Base-by-base conservation (phyloP, 2,888 invertebrate genomes). In the Tenodera sinensis region DNA sequence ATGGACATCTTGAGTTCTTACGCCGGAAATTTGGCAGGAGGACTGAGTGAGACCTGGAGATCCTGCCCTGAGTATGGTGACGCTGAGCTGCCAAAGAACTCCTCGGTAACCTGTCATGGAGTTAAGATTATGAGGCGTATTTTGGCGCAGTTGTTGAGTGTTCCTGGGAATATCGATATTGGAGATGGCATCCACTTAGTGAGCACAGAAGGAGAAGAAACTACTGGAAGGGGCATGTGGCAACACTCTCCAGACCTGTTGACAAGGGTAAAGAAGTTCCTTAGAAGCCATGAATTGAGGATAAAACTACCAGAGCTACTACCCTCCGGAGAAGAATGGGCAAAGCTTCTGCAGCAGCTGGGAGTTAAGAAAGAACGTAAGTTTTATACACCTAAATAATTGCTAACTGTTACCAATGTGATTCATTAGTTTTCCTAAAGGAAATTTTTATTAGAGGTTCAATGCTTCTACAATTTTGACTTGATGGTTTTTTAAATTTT, bases 251-350 rank as follows among this genome's bases (percentile, higher is more conserved):
- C 28, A 4, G 94, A 95, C 0, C 92, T 95, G 0, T 91, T 96
- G 89, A 95, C 94, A 12, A 93, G 95, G 15, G 93, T 97, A 91
- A 95, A 96, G 27, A 95, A 95, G 91, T 97, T 97, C 91, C 93
- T 97, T 3, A 95, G 96, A 92, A 96, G 95, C 3, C 96, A 97
- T 91, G 97, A 97, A 92, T 92, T 97, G 27, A 95, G 96, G 92
- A 96, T 97, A 90, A 96, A 95, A 91, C 93, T 97, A 88, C 95
- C 96, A 0, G 96, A 96, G 92, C 93, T 97, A 90, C 94, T 97
- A 90, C 96, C 96, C 14, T 86, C 88, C 12, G 95, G 95, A 91
- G 95, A 95, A 28, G 95, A 96, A 90, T 92, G 93, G 90, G 93
- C 93, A 81, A 92, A 93, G 89, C 93, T 96, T 0, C 93, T 94